Percentiles rank a stretch among this genome's conserved stretches.
phyloP scores from a whole-genome alignment of 2,888 invertebrate species.

The Saturnia pavonia region DNA sequence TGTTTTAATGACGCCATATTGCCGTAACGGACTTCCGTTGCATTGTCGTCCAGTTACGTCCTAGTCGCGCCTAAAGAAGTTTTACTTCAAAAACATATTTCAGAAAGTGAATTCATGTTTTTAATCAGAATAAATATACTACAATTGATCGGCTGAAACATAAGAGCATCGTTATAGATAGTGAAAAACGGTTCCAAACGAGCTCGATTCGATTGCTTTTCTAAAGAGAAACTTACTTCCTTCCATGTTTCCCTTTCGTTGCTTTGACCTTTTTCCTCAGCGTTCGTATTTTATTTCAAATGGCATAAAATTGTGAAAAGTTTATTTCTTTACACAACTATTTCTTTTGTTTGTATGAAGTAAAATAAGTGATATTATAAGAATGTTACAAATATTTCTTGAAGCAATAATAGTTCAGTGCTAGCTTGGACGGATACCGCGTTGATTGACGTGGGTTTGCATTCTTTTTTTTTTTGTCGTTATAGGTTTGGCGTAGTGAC shows the following conservation, averaged over 20 bases:
- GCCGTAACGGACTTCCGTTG: no score
- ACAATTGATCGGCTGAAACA: conserved; percentile 19
- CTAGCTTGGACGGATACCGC: no score
- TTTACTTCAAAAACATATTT: neutral
- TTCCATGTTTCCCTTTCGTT: conserved; percentile 25
- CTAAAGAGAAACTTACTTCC: conserved; percentile 23
- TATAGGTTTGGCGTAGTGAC: no score
- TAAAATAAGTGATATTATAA: no score
- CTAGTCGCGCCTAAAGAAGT: no score
- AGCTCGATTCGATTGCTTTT: conserved; percentile 27
- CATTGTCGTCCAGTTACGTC: no score
- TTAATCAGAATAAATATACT: conserved; percentile 23
- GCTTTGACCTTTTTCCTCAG: conserved; percentile 9
- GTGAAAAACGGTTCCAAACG: conserved; percentile 25
- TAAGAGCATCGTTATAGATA: conserved; percentile 23
- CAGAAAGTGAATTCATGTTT: neutral
- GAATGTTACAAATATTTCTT: no score
- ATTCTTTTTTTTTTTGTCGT: no score
- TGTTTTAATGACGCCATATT: no score
- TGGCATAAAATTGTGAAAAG: neutral
- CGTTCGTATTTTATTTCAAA: neutral
- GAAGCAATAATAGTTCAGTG: no score
- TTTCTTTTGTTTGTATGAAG: neutral
- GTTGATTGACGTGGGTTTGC: no score
- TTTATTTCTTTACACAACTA: neutral